Conservation (phyloP, 1,140 invertebrate species). For the Atta cephalotes region DNA sequence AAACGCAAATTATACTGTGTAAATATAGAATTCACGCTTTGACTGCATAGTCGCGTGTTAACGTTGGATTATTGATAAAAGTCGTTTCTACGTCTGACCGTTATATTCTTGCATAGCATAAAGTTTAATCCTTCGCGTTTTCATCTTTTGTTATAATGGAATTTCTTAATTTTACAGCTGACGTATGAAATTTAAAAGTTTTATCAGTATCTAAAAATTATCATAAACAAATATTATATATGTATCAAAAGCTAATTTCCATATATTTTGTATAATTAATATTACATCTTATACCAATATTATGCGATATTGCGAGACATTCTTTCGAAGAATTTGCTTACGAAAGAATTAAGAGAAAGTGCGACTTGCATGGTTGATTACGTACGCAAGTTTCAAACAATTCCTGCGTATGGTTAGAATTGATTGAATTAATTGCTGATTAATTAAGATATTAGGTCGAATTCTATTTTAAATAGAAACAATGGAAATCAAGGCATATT, state of each 20-base stretch:
- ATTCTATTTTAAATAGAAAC: not conserved
- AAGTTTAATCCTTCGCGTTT: conserved; percentile 6
- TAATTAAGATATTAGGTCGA: not conserved
- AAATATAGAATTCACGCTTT: conserved; percentile 41
- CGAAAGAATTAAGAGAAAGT: conserved; percentile 60
- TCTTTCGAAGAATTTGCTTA: conserved; percentile 55
- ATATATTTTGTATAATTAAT: not conserved
- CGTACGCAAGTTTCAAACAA: conserved; percentile 33
- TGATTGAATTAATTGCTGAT: not conserved
- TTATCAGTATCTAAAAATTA: not conserved
- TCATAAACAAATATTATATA: not conserved
- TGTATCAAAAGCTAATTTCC: not conserved
- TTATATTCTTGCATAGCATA: not conserved
- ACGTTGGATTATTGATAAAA: conserved; percentile 22
- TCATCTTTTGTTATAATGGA: not conserved
- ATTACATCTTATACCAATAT: conserved; percentile 3
- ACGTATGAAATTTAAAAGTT: not conserved
- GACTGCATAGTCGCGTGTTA: conserved; percentile 20
- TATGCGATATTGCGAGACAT: conserved; percentile 30
- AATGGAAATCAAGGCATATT: not conserved
- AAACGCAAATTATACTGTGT: not conserved
- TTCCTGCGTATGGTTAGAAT: conserved; percentile 7
- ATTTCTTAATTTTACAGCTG: not conserved
- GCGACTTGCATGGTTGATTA: conserved; percentile 37
- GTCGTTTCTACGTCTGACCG: conserved; percentile 3